Conservation (phyloP, 2,888 invertebrate genomes). For the Rhagonycha fulva region DNA sequence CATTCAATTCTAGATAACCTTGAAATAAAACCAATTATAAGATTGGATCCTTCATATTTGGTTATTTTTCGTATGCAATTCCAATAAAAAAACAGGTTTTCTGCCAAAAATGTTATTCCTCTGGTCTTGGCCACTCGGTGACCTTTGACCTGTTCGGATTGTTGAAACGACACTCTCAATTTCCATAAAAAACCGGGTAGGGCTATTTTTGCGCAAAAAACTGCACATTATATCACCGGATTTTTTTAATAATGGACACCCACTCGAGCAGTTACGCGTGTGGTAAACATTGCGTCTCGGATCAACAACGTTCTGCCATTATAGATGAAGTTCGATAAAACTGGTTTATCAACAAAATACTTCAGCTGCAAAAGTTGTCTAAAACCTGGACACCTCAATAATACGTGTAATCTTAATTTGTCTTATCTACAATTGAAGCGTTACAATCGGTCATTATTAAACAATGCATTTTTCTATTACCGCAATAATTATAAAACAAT, state of each 20-base stretch:
- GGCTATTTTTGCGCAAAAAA: not conserved
- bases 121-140: no score
- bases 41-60: no score
- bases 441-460: not conserved
- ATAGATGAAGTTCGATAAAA: not conserved
- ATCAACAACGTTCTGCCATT: not conserved
- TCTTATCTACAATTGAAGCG: not conserved
- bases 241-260: not conserved
- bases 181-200: not conserved
- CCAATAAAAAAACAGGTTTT: no score
- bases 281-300: not conserved
- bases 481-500: not conserved
- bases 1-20: no score
- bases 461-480: not conserved
- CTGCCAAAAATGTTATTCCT: no score
- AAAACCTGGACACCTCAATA: not conserved
- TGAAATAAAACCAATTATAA: no score
- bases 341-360: not conserved
- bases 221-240: not conserved
- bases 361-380: not conserved
- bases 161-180: no score
- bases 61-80: no score
- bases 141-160: no score
- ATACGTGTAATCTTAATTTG: not conserved
- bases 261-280: not conserved